Base-by-base conservation (phyloP, 2,113 vertebrate genomes). In the Cinclus mexicanus region DNA sequence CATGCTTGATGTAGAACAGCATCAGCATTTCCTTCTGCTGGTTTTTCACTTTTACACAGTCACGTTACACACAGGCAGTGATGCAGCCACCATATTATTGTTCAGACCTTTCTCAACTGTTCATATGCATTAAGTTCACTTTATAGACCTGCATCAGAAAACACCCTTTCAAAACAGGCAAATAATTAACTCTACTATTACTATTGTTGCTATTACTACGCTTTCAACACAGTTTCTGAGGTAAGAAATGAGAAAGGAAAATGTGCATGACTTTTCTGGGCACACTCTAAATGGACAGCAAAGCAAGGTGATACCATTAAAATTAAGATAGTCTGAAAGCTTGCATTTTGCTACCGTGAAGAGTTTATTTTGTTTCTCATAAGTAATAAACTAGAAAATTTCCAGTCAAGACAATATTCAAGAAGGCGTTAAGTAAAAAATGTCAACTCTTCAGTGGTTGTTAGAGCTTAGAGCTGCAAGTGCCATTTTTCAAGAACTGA, bases 1-100 rank as follows among this genome's bases (percentile, higher is more conserved):
- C 26, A 31, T 1, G 1, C 50, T 78, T n/a, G 52, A 42, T 1
- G 1, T 0, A 28, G 55, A 68, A 88, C 11, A 85, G 23, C 16
- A 52, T 37, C 57, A 57, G 35, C 25, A 59, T 50, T 59, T 68
- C 42, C 17, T 77, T 49, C 72, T 59, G 57, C 20, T 61, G 28
- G 6, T 39, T 83, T 81, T 80, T 79, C 18, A 95, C n/a, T 61
- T 80, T 83, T 29, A 76, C 33, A 61, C 21, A 79, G 67, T 13
- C 33, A 56, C 42, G 52, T 19, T 24, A 89, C 50, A 84, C 29
- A 49, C 28, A 82, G 64, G 10, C 59, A 63, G 33, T 15, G 71
- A 85, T 4, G 9, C 52, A 72, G 35, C 10, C 53, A 33, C 33
- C 4, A 1, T 8, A n/a, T 26, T 25, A 67, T n/a, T 72, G 55